Evolutionary conservation across 2,113 vertebrate genomes (phyloP), one percentile per base, ranked within the genome.

Genomic region (Psephotus haematonotus): DNA sequence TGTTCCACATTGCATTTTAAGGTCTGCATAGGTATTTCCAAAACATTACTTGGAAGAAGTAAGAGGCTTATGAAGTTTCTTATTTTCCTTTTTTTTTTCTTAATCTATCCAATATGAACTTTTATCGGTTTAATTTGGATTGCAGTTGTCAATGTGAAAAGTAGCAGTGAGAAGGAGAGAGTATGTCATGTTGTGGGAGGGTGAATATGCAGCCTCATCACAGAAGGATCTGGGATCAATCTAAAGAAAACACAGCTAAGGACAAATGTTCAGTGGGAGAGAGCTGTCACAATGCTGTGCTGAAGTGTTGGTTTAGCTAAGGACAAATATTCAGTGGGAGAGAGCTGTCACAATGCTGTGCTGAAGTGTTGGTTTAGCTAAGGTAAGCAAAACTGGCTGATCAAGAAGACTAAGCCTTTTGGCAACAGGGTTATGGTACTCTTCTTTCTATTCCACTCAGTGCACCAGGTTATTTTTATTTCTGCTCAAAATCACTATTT

Each of bases 31-130:
- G 52, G 7, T 60, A 4, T 10, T 88, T 68, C 53, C 67, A 39
- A 25, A 90, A 74, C 14, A 59, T 82, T 35, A 35, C 53, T 46
- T 77, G 44, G 46, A 59, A 70, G 31, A 86, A 65, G 31, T 41
- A 41, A 0, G 0, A 70, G 44, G 25, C 60, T 69, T 72, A 11
- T 0, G 10, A 44, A 20, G 27, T 76, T 86, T 52, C 46, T 59
- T 47, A 23, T 62, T 31, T 44, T 22, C 10, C 33, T 69, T 43
- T 43, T 43, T 43, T 43, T 43, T 43, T 43, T 9, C 37, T 39
- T 39, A 39, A 17, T 43, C 43, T 17, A 17, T 17, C 43, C 43
- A 43, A 43, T 17, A 43, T 17, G 43, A 43, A 43, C 43, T 43
- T 43, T 16, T 17, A 17, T 43, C 16, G 6, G 43, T 43, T 43